phyloP scores from a whole-genome alignment of 2,888 invertebrate species.

The Ctenicera cuprea region DNA sequence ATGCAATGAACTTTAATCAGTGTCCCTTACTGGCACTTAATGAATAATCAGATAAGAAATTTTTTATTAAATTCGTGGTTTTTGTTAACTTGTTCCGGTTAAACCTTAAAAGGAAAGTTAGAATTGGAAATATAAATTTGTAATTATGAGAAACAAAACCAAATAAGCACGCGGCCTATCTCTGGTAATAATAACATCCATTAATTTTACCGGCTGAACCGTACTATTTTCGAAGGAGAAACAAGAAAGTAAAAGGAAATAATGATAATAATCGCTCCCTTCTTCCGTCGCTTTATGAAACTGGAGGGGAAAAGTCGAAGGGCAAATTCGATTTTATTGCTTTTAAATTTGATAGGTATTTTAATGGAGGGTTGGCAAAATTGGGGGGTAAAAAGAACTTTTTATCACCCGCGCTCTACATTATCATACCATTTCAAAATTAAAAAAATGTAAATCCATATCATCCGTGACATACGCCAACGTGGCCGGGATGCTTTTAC shows the following conservation, averaged over 20 bases:
- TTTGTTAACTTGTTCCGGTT: no score
- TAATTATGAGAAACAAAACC: slow-evolving; percentile 32
- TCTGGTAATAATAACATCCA: slow-evolving; percentile 25
- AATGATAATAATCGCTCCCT: slow-evolving; percentile 36
- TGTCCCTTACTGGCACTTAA: no score
- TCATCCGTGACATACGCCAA: not conserved
- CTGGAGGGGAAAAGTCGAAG: slow-evolving; percentile 21
- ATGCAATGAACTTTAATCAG: no score
- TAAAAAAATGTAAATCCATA: slow-evolving; percentile 30
- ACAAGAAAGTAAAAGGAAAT: slow-evolving; percentile 29
- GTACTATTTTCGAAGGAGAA: slow-evolving; percentile 23
- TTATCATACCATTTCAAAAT: slow-evolving; percentile 18
- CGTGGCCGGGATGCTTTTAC: slow-evolving; percentile 18
- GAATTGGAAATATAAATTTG: not conserved
- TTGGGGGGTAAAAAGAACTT: slow-evolving; percentile 40
- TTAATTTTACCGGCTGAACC: slow-evolving; percentile 20
- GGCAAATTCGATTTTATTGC: slow-evolving; percentile 43
- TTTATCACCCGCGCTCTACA: slow-evolving; percentile 21
- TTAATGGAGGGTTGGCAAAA: slow-evolving; percentile 41
- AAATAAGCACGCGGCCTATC: slow-evolving; percentile 20
- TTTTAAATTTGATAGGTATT: slow-evolving; percentile 46
- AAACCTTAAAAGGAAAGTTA: no score
- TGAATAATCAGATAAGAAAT: no score
- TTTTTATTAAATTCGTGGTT: no score
- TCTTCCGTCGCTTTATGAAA: slow-evolving; percentile 32